Conservation (phyloP, 2,888 invertebrate genomes). For the Unio delphinus region DNA sequence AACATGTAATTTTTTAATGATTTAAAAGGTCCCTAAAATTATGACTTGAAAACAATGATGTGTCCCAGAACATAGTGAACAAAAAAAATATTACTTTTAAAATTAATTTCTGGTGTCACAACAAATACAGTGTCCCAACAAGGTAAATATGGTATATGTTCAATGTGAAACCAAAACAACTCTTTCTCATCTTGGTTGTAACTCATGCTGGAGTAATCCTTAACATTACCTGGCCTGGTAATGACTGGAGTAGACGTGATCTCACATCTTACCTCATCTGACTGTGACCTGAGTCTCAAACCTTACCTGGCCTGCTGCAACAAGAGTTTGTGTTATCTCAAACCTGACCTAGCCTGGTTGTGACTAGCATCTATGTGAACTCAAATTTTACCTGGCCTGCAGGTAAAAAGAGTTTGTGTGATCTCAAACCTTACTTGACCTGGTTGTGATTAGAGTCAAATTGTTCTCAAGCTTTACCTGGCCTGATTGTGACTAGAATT, state of each 20-base stretch:
- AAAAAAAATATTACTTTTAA: too few relatives aligned
- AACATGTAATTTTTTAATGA: too few relatives aligned
- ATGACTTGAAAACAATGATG: too few relatives aligned
- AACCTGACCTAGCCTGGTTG: background rate
- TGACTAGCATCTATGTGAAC: background rate
- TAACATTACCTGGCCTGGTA: background rate
- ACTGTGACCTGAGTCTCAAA: slow-evolving; percentile 46
- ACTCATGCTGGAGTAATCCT: slow-evolving; percentile 43
- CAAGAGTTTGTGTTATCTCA: slow-evolving; percentile 44
- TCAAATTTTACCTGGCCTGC: slow-evolving; percentile 44
- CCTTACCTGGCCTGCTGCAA: slow-evolving; percentile 53
- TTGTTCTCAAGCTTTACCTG: too few relatives aligned
- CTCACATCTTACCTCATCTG: slow-evolving; percentile 44
- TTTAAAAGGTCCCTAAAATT: too few relatives aligned
- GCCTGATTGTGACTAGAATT: background rate
- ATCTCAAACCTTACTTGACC: slow-evolving; percentile 1
- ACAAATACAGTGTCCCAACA: too few relatives aligned
- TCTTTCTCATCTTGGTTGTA: slow-evolving; percentile 56
- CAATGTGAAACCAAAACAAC: too few relatives aligned
- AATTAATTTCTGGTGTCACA: too few relatives aligned
- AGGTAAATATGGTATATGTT: too few relatives aligned
- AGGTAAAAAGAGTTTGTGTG: slow-evolving; percentile 53
- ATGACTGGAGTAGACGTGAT: background rate
- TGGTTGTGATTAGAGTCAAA: too few relatives aligned
- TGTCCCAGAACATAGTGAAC: too few relatives aligned